Evolutionary conservation across 2,888 invertebrate species (phyloP).

Genomic region (Chrysotoxum bicinctum): DNA sequence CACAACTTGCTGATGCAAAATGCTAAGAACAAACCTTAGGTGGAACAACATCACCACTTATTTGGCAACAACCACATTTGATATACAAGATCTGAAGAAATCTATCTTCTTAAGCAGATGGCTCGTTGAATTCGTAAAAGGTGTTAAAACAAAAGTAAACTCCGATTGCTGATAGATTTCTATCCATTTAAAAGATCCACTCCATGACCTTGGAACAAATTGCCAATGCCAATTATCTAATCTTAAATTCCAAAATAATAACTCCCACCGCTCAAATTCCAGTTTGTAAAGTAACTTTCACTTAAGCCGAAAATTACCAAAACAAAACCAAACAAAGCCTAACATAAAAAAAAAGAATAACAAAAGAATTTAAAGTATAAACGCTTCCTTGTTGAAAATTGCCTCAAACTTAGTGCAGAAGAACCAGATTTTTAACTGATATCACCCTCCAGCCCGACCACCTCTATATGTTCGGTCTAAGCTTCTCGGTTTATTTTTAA

Average conservation of each 20-base stretch:
- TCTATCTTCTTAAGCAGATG: no score
- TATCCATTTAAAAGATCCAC: no score
- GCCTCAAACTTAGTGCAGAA: background rate
- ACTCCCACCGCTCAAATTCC: background rate
- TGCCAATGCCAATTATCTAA: background rate
- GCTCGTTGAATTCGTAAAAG: no score
- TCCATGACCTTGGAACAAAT: slow-evolving; percentile 4
- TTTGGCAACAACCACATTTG: no score
- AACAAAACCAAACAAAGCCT: background rate
- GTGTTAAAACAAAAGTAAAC: no score
- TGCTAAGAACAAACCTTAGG: no score
- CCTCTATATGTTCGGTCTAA: no score
- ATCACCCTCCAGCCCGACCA: background rate
- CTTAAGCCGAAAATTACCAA: background rate
- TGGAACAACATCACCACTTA: no score
- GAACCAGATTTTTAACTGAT: background rate
- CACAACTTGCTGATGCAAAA: no score
- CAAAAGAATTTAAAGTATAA: background rate
- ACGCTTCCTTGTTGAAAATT: background rate
- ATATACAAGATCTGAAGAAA: no score
- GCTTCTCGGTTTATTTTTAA: background rate
- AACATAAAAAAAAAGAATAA: background rate
- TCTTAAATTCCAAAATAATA: background rate
- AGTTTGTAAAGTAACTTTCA: background rate
- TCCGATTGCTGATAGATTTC: no score